Evolutionary conservation across 1,140 invertebrate species (phyloP).

Genomic region (Plutomurus gul): DNA sequence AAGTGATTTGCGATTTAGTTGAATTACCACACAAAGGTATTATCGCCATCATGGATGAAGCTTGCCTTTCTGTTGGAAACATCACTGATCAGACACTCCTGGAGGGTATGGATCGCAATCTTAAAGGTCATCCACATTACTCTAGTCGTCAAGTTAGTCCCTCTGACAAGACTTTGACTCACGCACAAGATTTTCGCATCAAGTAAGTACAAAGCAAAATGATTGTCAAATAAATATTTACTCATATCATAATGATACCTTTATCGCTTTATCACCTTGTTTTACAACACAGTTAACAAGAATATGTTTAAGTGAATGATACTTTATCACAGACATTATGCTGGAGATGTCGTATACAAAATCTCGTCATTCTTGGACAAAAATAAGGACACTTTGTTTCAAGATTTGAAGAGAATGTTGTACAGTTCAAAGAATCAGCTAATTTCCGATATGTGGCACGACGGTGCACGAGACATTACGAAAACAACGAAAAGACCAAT

Average conservation of each 20-base stretch:
- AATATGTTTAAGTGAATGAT: neutral
- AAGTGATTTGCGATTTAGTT: slow-evolving; percentile 85
- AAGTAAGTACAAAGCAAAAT: slow-evolving; percentile 62
- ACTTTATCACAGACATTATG: slow-evolving; percentile 77
- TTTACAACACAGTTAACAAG: neutral
- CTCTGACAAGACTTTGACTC: slow-evolving; percentile 76
- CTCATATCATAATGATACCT: neutral
- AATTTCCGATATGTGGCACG: slow-evolving; percentile 90
- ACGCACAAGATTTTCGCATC: slow-evolving; percentile 82
- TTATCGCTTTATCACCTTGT: neutral
- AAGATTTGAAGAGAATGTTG: slow-evolving; percentile 91
- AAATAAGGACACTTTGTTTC: slow-evolving; percentile 92
- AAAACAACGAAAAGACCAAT: slow-evolving; percentile 91
- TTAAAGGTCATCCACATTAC: slow-evolving; percentile 86
- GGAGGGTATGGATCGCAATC: slow-evolving; percentile 89
- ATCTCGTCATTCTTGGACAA: slow-evolving; percentile 92
- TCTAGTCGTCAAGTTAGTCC: slow-evolving; percentile 82
- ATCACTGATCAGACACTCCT: slow-evolving; percentile 86
- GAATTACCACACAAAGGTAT: slow-evolving; percentile 88
- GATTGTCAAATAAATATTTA: too few species aligned
- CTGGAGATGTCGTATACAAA: slow-evolving; percentile 92
- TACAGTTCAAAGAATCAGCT: slow-evolving; percentile 77
- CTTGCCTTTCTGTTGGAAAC: slow-evolving; percentile 91
- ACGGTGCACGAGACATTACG: slow-evolving; percentile 86
- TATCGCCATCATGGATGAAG: slow-evolving; percentile 92